phyloP scores from a whole-genome alignment of 2,797 vertebrate genomes.

The Muscicapa comitata region DNA sequence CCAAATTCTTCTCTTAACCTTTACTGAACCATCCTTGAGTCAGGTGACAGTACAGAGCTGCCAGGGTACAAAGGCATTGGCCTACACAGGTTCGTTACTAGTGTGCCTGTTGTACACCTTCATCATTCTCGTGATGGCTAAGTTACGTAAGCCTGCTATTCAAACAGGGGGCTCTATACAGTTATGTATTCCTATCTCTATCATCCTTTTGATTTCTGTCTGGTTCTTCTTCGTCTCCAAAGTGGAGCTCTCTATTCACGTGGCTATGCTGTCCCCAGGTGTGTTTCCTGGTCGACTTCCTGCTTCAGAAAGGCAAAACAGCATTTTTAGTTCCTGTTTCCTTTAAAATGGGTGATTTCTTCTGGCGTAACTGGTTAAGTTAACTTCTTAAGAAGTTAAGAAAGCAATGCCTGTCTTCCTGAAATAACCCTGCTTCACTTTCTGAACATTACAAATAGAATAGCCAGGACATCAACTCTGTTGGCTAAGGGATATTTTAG shows the following conservation, averaged over 20 bases:
- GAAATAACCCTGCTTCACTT: not conserved
- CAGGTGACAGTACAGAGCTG: not conserved
- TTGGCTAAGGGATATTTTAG: not conserved
- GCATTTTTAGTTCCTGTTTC: not conserved
- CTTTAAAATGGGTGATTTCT: not conserved
- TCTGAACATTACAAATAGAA: not conserved
- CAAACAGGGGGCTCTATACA: not conserved
- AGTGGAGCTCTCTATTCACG: not conserved
- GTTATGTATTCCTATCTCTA: not conserved
- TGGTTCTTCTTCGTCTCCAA: not conserved
- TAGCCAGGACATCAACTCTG: not conserved
- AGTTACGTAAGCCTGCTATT: not conserved
- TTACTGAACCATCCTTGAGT: not conserved
- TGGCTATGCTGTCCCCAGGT: not conserved
- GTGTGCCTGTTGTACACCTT: not conserved
- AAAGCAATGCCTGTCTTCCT: not conserved
- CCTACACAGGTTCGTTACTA: not conserved
- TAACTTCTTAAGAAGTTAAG: no score
- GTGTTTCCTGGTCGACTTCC: not conserved
- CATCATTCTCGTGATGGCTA: not conserved
- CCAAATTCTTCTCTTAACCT: not conserved
- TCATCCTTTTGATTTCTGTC: not conserved
- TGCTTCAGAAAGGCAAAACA: not conserved
- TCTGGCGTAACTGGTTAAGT: not conserved
- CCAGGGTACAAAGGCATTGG: not conserved